Conservation (phyloP, 1,140 invertebrate genomes). For the Physella acuta region DNA sequence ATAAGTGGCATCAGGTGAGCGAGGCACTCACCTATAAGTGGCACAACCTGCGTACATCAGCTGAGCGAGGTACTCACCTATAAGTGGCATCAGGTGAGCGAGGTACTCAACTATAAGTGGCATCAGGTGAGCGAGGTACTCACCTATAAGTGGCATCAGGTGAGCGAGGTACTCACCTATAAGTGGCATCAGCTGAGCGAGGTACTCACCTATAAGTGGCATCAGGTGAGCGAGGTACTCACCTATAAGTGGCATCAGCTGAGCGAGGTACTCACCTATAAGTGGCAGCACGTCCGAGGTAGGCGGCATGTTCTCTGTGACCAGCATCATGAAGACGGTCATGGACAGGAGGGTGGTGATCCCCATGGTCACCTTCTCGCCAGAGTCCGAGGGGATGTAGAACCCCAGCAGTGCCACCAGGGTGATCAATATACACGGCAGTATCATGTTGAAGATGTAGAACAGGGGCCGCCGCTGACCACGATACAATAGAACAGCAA, state of each 20-base stretch:
- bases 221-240: neutral
- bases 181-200: neutral
- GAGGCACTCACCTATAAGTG: too few species aligned
- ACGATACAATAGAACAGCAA: conserved; percentile 36
- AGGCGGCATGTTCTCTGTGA: conserved; percentile 58
- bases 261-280: conserved; percentile 44
- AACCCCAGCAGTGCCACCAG: conserved; percentile 77
- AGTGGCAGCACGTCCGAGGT: conserved; percentile 55
- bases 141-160: neutral
- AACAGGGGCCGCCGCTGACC: conserved; percentile 79
- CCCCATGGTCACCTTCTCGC: conserved; percentile 59
- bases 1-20: neutral
- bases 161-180: neutral
- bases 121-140: too few species aligned
- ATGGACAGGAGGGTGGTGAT: conserved; percentile 57
- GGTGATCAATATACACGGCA: conserved; percentile 84
- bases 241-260: neutral
- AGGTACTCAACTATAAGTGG: neutral
- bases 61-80: too few species aligned
- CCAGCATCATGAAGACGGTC: conserved; percentile 60
- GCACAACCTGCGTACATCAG: too few species aligned
- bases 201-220: neutral
- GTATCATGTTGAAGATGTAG: conserved; percentile 82
- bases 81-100: neutral
- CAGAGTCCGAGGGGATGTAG: conserved; percentile 85